These are phyloP conservation scores for Caranx ignobilis DNA, from an alignment of 2,113 vertebrate species.

Conservation along the genomic window DNA sequence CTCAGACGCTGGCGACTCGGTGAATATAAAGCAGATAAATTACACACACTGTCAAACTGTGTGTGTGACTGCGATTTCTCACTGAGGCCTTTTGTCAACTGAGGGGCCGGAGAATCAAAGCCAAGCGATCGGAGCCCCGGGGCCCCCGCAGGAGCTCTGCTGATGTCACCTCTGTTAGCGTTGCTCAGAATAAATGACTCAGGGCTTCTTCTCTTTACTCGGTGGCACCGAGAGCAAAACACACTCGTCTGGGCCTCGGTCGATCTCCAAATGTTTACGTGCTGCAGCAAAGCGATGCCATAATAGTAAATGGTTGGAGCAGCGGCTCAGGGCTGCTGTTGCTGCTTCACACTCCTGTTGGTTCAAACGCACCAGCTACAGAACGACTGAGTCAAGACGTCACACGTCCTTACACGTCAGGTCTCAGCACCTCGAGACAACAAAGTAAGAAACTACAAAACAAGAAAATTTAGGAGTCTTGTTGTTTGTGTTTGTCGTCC, in stretches of 20 bases:
- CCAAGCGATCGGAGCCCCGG: conserved; percentile 12
- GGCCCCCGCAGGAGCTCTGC: conserved; percentile 3
- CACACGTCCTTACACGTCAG: too few relatives aligned
- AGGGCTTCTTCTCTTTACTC: conserved; percentile 17
- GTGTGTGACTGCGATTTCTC: conserved; percentile 17
- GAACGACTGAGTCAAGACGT: too few relatives aligned
- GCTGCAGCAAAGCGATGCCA: conserved; percentile 12
- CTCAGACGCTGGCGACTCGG: neutral
- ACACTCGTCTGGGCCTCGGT: conserved; percentile 41
- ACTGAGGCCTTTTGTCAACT: conserved; percentile 18
- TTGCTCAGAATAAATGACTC: conserved; percentile 51
- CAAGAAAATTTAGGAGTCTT: too few relatives aligned
- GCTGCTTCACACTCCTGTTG: too few relatives aligned
- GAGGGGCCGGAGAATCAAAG: conserved; percentile 26
- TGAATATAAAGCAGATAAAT: neutral
- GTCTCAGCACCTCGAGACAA: too few relatives aligned
- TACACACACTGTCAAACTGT: neutral
- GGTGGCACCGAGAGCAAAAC: conserved; percentile 36
- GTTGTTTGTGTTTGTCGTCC: too few relatives aligned
- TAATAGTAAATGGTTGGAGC: conserved; percentile 33
- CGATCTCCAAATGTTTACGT: conserved; percentile 44
- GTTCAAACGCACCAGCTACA: too few relatives aligned
- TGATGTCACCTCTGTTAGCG: conserved; percentile 47
- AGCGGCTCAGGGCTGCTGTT: neutral
- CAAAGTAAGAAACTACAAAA: too few relatives aligned